These are phyloP conservation scores for Chrysopilus asiliformis DNA, from an alignment of 2,888 invertebrate species.

Conservation along the genomic window DNA sequence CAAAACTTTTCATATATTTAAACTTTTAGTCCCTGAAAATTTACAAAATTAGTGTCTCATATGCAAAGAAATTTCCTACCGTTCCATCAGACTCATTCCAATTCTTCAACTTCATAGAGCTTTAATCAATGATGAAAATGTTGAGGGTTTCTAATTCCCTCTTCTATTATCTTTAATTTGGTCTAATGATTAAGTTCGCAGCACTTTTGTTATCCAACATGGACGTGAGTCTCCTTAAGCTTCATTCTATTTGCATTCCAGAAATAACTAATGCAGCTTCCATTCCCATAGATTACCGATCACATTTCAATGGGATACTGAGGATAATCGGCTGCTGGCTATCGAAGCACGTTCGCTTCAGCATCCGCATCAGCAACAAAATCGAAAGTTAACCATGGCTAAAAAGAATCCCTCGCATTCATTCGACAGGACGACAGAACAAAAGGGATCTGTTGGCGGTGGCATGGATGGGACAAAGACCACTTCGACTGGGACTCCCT, in stretches of 20 bases:
- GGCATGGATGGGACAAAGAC: constrained; percentile 11
- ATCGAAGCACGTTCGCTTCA: constrained; percentile 57
- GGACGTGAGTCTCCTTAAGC: no score
- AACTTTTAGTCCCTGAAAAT: no score
- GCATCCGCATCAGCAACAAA: constrained; percentile 36
- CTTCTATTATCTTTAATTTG: not conserved
- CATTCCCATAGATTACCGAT: constrained; percentile 42
- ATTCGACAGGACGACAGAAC: constrained; percentile 1
- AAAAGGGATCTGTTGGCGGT: constrained; percentile 3
- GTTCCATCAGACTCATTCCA: no score
- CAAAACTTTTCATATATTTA: no score
- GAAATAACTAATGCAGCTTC: not conserved
- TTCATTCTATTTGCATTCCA: not conserved
- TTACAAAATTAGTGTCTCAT: no score
- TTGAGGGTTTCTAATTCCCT: not conserved
- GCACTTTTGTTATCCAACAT: no score
- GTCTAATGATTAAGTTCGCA: no score
- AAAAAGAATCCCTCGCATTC: constrained; percentile 6
- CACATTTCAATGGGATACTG: constrained; percentile 70
- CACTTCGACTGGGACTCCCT: constrained; percentile 6
- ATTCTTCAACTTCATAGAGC: no score
- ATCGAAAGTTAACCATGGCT: constrained; percentile 17
- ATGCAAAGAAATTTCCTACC: no score
- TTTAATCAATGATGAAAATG: no score
- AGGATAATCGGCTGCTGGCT: constrained; percentile 73